These are phyloP conservation scores for Brevimyrus niger DNA, from an alignment of 2,113 vertebrate genomes.

Conservation along the genomic window DNA sequence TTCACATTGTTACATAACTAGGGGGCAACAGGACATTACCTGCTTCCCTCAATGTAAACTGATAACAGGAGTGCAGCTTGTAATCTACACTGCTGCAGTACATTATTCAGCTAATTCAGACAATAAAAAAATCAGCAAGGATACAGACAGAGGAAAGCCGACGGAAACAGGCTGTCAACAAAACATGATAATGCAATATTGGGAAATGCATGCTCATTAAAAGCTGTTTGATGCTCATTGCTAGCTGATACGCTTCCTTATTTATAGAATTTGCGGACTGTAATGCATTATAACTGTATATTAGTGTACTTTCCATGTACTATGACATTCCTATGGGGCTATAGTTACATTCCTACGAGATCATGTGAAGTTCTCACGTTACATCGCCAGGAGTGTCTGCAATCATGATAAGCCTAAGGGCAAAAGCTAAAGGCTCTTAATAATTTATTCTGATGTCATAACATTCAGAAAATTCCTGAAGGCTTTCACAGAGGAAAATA, in stretches of 20 bases:
- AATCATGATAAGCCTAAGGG: not conserved
- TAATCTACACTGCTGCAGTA: not conserved
- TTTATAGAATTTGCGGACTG: not conserved
- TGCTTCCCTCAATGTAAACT: not conserved
- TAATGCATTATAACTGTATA: not conserved
- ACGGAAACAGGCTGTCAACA: not conserved
- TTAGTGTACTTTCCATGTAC: not conserved
- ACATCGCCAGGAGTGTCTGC: not conserved
- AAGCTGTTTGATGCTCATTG: not conserved
- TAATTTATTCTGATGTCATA: not conserved
- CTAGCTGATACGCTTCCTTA: not conserved
- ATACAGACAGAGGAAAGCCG: not conserved
- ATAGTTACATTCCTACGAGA: not conserved
- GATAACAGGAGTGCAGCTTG: not conserved
- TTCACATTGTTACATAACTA: not conserved
- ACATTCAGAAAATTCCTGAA: not conserved
- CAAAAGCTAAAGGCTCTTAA: not conserved
- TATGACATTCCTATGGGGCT: not conserved
- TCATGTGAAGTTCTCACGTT: not conserved
- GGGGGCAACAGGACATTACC: not conserved
- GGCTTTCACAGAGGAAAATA: not conserved
- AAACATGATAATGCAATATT: not conserved
- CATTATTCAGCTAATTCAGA: not conserved
- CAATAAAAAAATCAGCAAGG: not conserved
- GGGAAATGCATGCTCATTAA: not conserved